Percentiles rank a stretch among this genome's conserved stretches.
Evolutionary conservation across 2,888 invertebrate genomes (phyloP).

Genomic region (Antitype chi): DNA sequence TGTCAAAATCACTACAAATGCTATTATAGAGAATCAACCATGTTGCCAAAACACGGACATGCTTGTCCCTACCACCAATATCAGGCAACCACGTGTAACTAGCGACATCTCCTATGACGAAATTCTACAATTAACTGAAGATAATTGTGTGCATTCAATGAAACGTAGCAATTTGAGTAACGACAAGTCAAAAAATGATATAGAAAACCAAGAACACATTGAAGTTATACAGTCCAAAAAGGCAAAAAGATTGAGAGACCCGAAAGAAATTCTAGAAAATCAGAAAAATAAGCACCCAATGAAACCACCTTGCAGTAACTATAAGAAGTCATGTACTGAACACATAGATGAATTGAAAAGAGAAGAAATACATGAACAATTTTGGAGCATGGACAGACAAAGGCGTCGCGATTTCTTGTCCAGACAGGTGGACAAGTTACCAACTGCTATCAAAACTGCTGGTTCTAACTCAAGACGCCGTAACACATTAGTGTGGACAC

Average conservation of each 20-base stretch:
- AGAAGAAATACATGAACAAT: not conserved
- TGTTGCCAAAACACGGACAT: not conserved
- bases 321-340: constrained; percentile 2
- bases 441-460: not conserved
- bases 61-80: not conserved
- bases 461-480: not conserved
- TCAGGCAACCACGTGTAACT: not conserved
- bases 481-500: not conserved
- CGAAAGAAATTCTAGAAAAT: not conserved
- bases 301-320: not conserved
- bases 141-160: no score
- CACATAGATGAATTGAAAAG: not conserved
- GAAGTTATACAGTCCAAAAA: no score
- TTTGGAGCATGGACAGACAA: not conserved
- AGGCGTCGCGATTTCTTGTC: not conserved
- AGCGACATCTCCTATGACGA: not conserved
- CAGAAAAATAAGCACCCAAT: not conserved
- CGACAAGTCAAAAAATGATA: no score
- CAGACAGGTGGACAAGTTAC: not conserved
- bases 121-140: no score
- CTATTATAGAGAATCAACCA: not conserved
- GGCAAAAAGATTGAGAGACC: not conserved
- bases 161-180: no score
- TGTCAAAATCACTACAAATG: not conserved
- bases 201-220: no score